A percentile compares a stretch with the other conserved stretches of the same genome.
Conservation (phyloP, 30 jellyfish, hydroid and myxozoan species). For the Turritopsis rubra region DNA sequence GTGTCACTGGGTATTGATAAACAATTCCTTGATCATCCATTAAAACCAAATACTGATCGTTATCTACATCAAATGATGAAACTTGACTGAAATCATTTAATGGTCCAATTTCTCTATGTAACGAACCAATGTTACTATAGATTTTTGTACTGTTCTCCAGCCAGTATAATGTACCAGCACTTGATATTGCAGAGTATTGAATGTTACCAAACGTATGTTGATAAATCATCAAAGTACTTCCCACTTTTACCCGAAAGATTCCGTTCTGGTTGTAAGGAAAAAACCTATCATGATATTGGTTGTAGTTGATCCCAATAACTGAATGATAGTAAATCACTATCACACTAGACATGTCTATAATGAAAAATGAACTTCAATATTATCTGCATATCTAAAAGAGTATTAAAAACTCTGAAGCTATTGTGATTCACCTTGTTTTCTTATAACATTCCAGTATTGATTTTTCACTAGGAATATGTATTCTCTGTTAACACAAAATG, state of each 20-base stretch:
- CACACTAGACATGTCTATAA: too few relatives aligned
- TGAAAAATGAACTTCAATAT: too few relatives aligned
- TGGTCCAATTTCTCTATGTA: not conserved
- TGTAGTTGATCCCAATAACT: not conserved
- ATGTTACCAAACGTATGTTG: not conserved
- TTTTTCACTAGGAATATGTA: not conserved
- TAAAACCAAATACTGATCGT: not conserved
- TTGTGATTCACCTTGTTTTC: not conserved
- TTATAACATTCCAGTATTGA: not conserved
- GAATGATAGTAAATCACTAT: too few relatives aligned
- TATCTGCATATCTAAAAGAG: too few relatives aligned
- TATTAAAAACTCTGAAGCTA: too few relatives aligned
- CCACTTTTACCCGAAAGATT: too few relatives aligned
- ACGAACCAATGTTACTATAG: not conserved
- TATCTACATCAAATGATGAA: conserved; percentile 6
- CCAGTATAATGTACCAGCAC: not conserved
- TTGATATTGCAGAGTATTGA: not conserved
- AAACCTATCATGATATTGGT: not conserved
- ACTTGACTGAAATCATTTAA: not conserved
- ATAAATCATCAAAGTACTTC: too few relatives aligned
- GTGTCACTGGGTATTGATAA: not conserved
- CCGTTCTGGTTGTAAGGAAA: not conserved
- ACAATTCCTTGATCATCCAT: not conserved
- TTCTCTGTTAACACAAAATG: not conserved
- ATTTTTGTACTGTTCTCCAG: not conserved